A percentile compares a stretch with the other conserved stretches of the same genome.
These are phyloP conservation scores for Mythimna pallens DNA, from an alignment of 2,888 invertebrate species.

Conservation along the genomic window DNA sequence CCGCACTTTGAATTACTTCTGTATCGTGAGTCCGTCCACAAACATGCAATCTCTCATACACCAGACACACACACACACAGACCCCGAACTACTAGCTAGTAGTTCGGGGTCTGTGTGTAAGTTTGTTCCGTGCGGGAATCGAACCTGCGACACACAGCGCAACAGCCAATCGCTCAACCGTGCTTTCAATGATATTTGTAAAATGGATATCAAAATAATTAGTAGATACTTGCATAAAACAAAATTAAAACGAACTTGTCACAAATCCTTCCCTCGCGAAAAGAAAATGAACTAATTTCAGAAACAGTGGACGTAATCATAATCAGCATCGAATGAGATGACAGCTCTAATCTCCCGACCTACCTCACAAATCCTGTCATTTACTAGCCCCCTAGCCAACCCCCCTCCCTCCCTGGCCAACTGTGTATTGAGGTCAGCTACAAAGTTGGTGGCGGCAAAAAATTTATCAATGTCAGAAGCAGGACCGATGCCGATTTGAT, in stretches of 20 bases:
- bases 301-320: conserved; percentile 1
- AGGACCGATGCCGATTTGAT: conserved; percentile 46
- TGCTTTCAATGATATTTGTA: too few relatives aligned
- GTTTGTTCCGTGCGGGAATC: too few relatives aligned
- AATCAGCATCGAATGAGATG: conserved; percentile 15
- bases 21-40: too few relatives aligned
- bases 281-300: background rate
- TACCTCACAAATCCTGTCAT: conserved; percentile 38
- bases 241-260: background rate
- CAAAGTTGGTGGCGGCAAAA: conserved; percentile 37
- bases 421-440: conserved; percentile 40
- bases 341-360: conserved; percentile 40
- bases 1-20: too few relatives aligned
- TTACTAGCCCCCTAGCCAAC: conserved; percentile 7
- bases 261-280: background rate
- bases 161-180: too few relatives aligned
- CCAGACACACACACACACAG: too few relatives aligned
- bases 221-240: too few relatives aligned
- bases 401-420: background rate
- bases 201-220: background rate
- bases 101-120: too few relatives aligned
- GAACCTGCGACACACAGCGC: too few relatives aligned
- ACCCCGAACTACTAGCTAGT: too few relatives aligned
- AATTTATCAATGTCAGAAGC: conserved; percentile 60
- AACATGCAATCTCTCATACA: too few relatives aligned